A percentile compares a stretch with the other conserved stretches of the same genome.
Conservation (phyloP, 1,140 invertebrate genomes). For the Agrilus planipennis region DNA sequence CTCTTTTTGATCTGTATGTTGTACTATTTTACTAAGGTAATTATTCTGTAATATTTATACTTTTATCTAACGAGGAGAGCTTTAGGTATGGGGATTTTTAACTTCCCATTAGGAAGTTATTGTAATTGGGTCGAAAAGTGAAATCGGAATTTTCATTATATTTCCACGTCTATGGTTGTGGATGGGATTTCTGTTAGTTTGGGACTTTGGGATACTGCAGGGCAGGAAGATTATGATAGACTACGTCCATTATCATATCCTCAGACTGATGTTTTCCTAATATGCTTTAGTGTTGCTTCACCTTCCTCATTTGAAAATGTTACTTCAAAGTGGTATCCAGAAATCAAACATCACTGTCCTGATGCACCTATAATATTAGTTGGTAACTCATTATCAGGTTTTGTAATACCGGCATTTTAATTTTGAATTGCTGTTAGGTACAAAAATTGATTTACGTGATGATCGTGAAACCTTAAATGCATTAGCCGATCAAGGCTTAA, state of each 20-base stretch:
- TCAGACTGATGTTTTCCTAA: slow-evolving; percentile 97
- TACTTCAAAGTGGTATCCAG: slow-evolving; percentile 97
- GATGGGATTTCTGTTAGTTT: slow-evolving; percentile 93
- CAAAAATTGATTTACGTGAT: slow-evolving; percentile 92
- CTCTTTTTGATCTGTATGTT: too few relatives aligned
- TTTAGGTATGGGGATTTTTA: too few relatives aligned
- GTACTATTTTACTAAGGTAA: too few relatives aligned
- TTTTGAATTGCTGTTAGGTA: slow-evolving; percentile 44
- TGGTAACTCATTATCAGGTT: slow-evolving; percentile 45
- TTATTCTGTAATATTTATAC: too few relatives aligned
- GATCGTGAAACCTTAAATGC: slow-evolving; percentile 84
- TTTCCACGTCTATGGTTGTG: slow-evolving; percentile 94
- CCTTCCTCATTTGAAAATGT: slow-evolving; percentile 99
- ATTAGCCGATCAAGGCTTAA: slow-evolving; percentile 84
- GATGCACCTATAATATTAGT: slow-evolving; percentile 97
- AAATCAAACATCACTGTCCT: slow-evolving; percentile 97
- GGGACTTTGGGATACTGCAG: slow-evolving; percentile 92
- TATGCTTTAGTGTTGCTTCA: slow-evolving; percentile 95
- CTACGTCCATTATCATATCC: slow-evolving; percentile 88
- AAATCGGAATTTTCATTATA: slow-evolving; percentile 98
- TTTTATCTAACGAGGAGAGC: too few relatives aligned
- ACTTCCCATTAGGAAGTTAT: too few relatives aligned
- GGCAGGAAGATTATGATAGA: slow-evolving; percentile 95
- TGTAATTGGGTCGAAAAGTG: too few relatives aligned
- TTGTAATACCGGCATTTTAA: background rate